A percentile compares a stretch with the other conserved stretches of the same genome.
Conservation (phyloP, 35 echinoderm and acorn worm genomes). For the Apostichopus japonicus region DNA sequence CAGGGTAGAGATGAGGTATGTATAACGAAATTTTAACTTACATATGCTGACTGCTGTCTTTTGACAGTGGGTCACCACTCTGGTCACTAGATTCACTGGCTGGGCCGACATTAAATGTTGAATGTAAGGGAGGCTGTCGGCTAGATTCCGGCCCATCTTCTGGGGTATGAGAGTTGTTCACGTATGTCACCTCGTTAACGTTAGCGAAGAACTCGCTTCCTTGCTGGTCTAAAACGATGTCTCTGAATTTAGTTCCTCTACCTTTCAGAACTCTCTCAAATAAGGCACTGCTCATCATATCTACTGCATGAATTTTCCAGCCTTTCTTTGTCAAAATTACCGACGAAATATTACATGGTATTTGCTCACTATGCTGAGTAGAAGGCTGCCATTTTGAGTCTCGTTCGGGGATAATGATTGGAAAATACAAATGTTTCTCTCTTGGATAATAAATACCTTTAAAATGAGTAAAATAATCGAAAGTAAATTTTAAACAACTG, state of each 20-base stretch:
- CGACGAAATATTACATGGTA: neutral
- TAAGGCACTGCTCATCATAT: neutral
- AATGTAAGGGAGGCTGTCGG: neutral
- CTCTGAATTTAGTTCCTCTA: conserved; percentile 8
- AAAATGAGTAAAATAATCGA: neutral
- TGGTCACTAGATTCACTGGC: neutral
- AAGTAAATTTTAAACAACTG: too few relatives aligned
- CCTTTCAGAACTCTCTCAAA: neutral
- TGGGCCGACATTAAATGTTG: neutral
- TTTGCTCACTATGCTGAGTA: neutral
- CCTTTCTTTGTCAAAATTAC: neutral
- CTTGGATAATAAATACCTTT: too few relatives aligned
- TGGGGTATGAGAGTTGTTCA: neutral
- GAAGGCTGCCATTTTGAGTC: conserved; percentile 33
- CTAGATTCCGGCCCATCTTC: neutral
- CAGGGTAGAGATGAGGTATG: too few relatives aligned
- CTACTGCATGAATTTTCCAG: neutral
- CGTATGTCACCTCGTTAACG: conserved; percentile 1
- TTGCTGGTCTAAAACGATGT: conserved; percentile 27
- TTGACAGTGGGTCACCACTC: too few relatives aligned
- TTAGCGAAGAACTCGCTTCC: conserved; percentile 23
- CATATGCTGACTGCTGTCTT: too few relatives aligned
- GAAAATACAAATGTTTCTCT: too few relatives aligned
- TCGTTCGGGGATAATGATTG: neutral
- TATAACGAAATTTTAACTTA: too few relatives aligned